These are phyloP conservation scores for Andricus quercusramuli DNA, from an alignment of 2,888 invertebrate genomes.

Conservation along the genomic window DNA sequence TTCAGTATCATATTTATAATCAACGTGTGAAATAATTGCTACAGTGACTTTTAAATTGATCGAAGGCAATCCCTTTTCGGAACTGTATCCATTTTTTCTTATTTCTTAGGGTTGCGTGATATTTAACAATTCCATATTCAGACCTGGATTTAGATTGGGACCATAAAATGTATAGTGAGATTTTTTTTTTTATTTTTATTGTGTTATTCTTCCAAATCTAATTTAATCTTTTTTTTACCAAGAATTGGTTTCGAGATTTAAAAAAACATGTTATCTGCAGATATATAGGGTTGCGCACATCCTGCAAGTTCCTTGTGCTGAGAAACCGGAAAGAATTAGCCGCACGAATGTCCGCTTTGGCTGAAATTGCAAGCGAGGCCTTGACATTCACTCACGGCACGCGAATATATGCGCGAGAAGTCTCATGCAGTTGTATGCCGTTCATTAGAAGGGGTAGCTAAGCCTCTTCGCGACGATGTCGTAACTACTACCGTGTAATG, in stretches of 20 bases:
- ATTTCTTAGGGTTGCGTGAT: too few species aligned
- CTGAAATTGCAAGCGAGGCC: constrained; percentile 60
- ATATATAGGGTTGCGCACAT: constrained; percentile 13
- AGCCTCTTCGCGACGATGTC: not conserved
- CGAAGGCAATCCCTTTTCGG: too few species aligned
- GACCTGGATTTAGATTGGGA: too few species aligned
- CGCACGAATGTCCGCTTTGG: constrained; percentile 51
- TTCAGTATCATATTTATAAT: too few species aligned
- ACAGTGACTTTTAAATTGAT: too few species aligned
- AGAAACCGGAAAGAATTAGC: constrained; percentile 36
- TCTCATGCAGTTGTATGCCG: not conserved
- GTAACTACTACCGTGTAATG: not conserved
- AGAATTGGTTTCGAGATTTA: not conserved
- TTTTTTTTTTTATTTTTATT: not conserved
- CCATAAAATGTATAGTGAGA: too few species aligned
- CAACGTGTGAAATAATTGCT: too few species aligned
- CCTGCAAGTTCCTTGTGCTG: constrained; percentile 5
- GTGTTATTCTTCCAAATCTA: not conserved
- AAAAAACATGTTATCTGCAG: not conserved
- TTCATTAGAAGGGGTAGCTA: constrained; percentile 30
- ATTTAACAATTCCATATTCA: too few species aligned
- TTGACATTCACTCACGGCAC: constrained; percentile 60
- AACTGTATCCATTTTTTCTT: too few species aligned
- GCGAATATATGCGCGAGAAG: constrained; percentile 13
- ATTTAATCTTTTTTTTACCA: not conserved